Percentiles rank a stretch among this genome's conserved stretches.
phyloP scores from a whole-genome alignment of 1,140 invertebrate genomes.

The Zophobas atratus region DNA sequence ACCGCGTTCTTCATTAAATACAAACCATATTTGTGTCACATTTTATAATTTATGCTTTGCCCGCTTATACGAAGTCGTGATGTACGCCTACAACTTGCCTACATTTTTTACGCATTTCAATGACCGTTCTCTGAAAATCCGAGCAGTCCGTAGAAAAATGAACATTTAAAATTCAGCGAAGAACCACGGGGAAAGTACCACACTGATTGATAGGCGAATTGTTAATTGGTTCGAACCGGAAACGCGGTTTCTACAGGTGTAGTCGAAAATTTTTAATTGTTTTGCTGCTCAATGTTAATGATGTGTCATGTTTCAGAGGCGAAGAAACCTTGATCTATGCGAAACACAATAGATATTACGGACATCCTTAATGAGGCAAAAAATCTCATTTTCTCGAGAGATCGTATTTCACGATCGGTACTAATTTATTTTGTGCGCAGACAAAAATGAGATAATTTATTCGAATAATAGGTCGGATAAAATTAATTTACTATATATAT shows the following conservation, averaged over 20 bases:
- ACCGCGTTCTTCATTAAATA: too few species aligned
- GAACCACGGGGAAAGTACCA: slow-evolving; percentile 19
- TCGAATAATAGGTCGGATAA: too few species aligned
- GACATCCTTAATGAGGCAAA: slow-evolving; percentile 38
- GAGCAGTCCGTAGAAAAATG: slow-evolving; percentile 1
- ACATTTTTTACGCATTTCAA: too few species aligned
- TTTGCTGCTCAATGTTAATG: slow-evolving; percentile 12
- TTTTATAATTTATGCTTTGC: too few species aligned
- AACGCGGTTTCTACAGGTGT: not conserved
- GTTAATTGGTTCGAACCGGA: slow-evolving; percentile 11
- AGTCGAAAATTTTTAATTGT: slow-evolving; percentile 30
- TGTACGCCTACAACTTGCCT: too few species aligned
- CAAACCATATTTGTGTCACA: too few species aligned
- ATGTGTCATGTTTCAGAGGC: not conserved
- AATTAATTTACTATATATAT: too few species aligned
- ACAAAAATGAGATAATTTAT: too few species aligned
- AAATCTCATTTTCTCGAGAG: not conserved
- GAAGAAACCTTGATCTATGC: slow-evolving; percentile 36
- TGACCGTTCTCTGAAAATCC: not conserved
- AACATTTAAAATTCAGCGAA: slow-evolving; percentile 21
- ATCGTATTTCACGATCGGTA: slow-evolving; percentile 11
- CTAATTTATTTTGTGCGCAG: not conserved
- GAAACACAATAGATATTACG: slow-evolving; percentile 32
- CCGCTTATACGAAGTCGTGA: too few species aligned
- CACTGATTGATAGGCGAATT: not conserved